Evolutionary conservation across 2,113 vertebrate species (phyloP), one percentile per base, ranked within the genome.

Genomic region (Podarcis cretensis): DNA sequence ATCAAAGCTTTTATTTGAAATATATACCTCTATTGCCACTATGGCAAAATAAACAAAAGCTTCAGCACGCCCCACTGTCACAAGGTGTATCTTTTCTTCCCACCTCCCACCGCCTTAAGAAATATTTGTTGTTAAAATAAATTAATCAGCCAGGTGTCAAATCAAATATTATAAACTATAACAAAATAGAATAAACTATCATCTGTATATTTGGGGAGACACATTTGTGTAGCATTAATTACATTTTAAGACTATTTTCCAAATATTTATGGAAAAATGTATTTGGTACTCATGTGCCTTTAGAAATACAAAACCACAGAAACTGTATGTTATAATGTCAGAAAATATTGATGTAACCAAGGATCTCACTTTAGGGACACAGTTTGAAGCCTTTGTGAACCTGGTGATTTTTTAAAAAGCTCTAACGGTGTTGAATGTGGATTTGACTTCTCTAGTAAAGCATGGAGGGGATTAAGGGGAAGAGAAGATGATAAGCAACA

Each of bases 201-300:
- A 93, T 84, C 37, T 81, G 59, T 37, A 87, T 57, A 63, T 63
- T 91, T 83, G 92, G 86, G 90, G 86, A 91, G 74, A 79, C 81
- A 65, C 66, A 91, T 93, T 8, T 37, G 78, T 69, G 92, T 68
- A 68, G 12, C 48, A 54, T 54, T 54, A 54, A 54, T 84, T 21
- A 57, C 27, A 74, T 0, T 0, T 54, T 75, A 83, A 73, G 25
- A 89, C n/a, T 86, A 84, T 89, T 87, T 87, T 68, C 30, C 66
- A 89, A 85, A 90, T 85, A 90, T 0, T 16, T 54, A 54, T 92
- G 69, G 54, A 89, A 76, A 87, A 94, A 84, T 23, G 54, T 30
- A 32, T 86, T 75, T 71, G 65, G 69, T 89, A 77, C 68, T 79
- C 37, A 80, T 81, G 30, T 81, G 75, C 35, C 71, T 84, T 71